Base-by-base conservation (phyloP, 2,888 invertebrate species). In the Pterobdella sp. region DNA sequence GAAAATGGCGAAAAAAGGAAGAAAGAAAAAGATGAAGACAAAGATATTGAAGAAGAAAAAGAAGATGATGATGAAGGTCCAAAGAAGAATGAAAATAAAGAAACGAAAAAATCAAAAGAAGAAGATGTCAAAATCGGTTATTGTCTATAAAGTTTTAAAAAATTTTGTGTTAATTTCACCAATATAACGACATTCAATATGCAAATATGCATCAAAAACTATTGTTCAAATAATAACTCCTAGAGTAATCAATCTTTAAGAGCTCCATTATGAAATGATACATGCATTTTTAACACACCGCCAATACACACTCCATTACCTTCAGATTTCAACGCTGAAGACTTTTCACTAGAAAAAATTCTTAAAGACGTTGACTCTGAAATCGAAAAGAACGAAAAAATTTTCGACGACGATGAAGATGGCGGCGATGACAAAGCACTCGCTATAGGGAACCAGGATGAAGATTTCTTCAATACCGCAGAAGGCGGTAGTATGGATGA, bases 301-400 rank as follows among this genome's bases (percentile, higher is more conserved):
- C n/a, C n/a, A n/a, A n/a, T n/a, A n/a, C n/a, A n/a, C n/a, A 56
- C 73, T n/a, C 76, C 79, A 80, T 74, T 79, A 79, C 0, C 79
- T 80, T 68, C 75, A 77, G 65, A 77, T 77, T 10, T 77, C 68
- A 75, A 76, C n/a, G 78, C 75, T 34, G 77, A 78, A 66, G 75
- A 76, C 60, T 76, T 74, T 18, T 75, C 73, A 52, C 72, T 70
- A 4, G 66, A 35, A 31, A 60, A 36, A 4, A 34, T 75, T 34
- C 65, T 72, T 0, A 34, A 49, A 60, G 75, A 72, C 36, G 73
- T 67, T 37, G 71, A 56, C 26, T 56, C 72, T n/a, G 74, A 72
- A 35, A 42, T 63, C 32, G 76, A 74, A 29, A 78, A 80, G 35
- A 77, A 84, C 76, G 80, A 84, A 78, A 81, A 85, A 78, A 83